These are phyloP conservation scores for Crotalus tigris DNA, from an alignment of 2,113 vertebrate species.

Conservation along the genomic window DNA sequence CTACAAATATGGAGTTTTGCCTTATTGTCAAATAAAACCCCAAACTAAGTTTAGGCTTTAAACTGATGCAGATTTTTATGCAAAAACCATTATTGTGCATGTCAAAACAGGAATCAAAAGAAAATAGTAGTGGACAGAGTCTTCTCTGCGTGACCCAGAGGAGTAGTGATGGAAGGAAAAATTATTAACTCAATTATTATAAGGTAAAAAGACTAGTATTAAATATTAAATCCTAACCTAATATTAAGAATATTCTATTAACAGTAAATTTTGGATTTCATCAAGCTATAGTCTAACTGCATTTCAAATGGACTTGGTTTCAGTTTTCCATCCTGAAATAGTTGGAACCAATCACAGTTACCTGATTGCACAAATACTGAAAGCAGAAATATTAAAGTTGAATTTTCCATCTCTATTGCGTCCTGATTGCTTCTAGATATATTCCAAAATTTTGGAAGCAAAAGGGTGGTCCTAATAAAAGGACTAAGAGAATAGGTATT, in stretches of 20 bases:
- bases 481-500: neutral
- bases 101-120: neutral
- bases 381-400: neutral
- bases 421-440: neutral
- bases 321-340: conserved; percentile 2
- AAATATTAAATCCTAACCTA: neutral
- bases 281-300: neutral
- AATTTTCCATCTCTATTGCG: neutral
- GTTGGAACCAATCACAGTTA: neutral
- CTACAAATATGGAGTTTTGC: conserved; percentile 3
- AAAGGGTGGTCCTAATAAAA: neutral
- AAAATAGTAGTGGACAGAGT: neutral
- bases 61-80: neutral
- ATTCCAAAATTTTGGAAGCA: neutral
- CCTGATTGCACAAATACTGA: neutral
- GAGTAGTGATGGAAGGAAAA: neutral
- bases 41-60: neutral
- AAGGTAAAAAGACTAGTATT: neutral
- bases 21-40: neutral
- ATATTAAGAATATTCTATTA: neutral
- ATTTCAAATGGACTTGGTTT: neutral
- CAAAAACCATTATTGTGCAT: neutral
- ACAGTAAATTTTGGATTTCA: neutral
- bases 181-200: neutral
- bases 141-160: neutral